phyloP scores from a whole-genome alignment of 2,888 invertebrate species.

The Mantis religiosa region DNA sequence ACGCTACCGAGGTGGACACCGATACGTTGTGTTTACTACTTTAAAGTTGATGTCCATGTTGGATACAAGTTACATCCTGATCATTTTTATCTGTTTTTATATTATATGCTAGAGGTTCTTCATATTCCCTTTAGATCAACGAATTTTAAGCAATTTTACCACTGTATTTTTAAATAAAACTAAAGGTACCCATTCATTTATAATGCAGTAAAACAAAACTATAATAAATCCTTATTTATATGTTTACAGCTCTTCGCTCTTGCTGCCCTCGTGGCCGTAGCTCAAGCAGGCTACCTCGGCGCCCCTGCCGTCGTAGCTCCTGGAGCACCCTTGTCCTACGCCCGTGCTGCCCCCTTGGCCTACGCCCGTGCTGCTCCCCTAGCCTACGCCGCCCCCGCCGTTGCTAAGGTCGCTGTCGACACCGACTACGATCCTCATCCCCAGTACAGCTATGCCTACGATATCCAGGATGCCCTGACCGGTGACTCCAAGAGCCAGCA shows the following conservation, averaged over 20 bases:
- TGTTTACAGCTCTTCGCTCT: slow-evolving; percentile 30
- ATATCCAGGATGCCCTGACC: slow-evolving; percentile 29
- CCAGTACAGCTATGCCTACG: slow-evolving; percentile 30
- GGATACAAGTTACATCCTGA: too few relatives aligned
- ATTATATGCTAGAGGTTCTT: too few relatives aligned
- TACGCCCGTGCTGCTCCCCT: slow-evolving; percentile 30
- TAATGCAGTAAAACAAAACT: too few relatives aligned
- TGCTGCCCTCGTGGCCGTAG: slow-evolving; percentile 33
- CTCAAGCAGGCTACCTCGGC: slow-evolving; percentile 19
- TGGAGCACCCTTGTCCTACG: slow-evolving; percentile 18
- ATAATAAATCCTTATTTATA: background rate
- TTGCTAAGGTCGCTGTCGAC: slow-evolving; percentile 20
- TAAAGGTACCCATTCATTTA: too few relatives aligned
- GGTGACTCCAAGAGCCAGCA: slow-evolving; percentile 30
- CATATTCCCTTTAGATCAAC: too few relatives aligned
- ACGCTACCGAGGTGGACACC: too few relatives aligned
- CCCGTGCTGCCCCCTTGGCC: slow-evolving; percentile 9
- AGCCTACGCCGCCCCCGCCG: slow-evolving; percentile 33
- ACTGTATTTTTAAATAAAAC: too few relatives aligned
- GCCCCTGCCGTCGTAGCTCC: slow-evolving; percentile 18
- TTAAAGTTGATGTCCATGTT: too few relatives aligned
- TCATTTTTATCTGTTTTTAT: too few relatives aligned
- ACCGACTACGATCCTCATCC: slow-evolving; percentile 31
- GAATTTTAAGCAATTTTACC: too few relatives aligned
- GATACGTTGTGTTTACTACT: too few relatives aligned